Conservation (phyloP, 2,888 invertebrate species). For the Trypoxylon attenuatum region DNA sequence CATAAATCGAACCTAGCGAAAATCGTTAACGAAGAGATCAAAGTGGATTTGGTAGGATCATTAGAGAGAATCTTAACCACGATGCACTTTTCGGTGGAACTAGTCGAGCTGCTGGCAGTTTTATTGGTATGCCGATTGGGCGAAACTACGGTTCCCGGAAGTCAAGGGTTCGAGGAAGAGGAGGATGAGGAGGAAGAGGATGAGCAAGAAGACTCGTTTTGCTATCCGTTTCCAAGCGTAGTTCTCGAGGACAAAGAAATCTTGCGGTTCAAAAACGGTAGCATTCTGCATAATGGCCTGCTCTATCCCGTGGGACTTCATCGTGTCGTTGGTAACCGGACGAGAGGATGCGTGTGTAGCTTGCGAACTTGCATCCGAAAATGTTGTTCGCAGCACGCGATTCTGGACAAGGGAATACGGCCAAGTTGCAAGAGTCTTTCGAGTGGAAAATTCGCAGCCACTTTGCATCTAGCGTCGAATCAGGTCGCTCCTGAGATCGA, state of each 20-base stretch:
- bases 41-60: no score
- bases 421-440: slow-evolving; percentile 6
- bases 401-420: slow-evolving; percentile 13
- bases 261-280: slow-evolving; percentile 38
- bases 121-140: no score
- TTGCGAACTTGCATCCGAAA: slow-evolving; percentile 61
- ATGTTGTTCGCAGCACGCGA: slow-evolving; percentile 63
- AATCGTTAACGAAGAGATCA: no score
- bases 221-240: slow-evolving; percentile 18
- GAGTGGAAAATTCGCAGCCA: background rate
- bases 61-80: no score
- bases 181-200: no score
- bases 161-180: no score
- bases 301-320: slow-evolving; percentile 46
- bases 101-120: no score
- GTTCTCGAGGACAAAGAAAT: slow-evolving; percentile 9
- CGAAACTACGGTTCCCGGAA: no score
- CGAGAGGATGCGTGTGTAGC: slow-evolving; percentile 60
- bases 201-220: no score
- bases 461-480: slow-evolving; percentile 8
- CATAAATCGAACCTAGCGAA: no score
- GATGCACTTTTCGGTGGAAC: no score
- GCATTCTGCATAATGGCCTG: slow-evolving; percentile 45
- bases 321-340: slow-evolving; percentile 47
- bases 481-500: slow-evolving; percentile 26